A percentile compares a stretch with the other conserved stretches of the same genome.
Conservation (phyloP, 2,888 invertebrate species). For the Polymixis lichenea region DNA sequence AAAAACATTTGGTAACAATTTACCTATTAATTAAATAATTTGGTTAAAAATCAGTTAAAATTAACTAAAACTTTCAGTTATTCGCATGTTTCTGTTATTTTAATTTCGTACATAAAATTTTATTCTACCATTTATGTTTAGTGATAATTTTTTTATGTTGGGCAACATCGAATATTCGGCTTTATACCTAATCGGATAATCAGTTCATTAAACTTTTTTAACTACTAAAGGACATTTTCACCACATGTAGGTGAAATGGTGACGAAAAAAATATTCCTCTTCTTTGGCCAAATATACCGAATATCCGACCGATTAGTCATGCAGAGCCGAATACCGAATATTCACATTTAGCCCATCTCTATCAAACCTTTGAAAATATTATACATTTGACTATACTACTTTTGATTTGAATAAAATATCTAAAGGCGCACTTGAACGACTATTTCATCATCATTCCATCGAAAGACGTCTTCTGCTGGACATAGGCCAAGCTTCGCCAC, state of each 20-base stretch:
- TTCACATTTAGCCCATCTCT: slow-evolving; percentile 6
- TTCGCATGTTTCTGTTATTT: slow-evolving; percentile 14
- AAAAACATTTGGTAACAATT: slow-evolving; percentile 25
- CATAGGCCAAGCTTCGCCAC: too few relatives aligned
- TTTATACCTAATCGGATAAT: slow-evolving; percentile 14
- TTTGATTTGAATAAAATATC: slow-evolving; percentile 11
- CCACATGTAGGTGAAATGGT: too few relatives aligned
- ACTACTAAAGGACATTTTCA: background rate
- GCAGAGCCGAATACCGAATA: slow-evolving; percentile 1
- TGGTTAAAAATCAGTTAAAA: slow-evolving; percentile 27
- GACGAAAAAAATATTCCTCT: background rate
- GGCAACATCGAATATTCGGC: slow-evolving; percentile 14
- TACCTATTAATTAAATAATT: slow-evolving; percentile 23
- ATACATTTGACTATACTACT: slow-evolving; percentile 32
- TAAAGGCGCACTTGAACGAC: slow-evolving; percentile 1
- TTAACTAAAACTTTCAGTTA: slow-evolving; percentile 13
- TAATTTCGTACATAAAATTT: slow-evolving; percentile 17
- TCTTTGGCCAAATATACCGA: background rate
- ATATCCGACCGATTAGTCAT: background rate
- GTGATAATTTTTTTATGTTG: slow-evolving; percentile 20
- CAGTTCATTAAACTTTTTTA: background rate
- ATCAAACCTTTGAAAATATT: slow-evolving; percentile 11
- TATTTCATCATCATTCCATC: background rate
- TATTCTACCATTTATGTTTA: slow-evolving; percentile 37
- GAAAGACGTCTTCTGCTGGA: too few relatives aligned